These are phyloP conservation scores for Hypercompe scribonia DNA, from an alignment of 2,888 invertebrate genomes.

Conservation along the genomic window DNA sequence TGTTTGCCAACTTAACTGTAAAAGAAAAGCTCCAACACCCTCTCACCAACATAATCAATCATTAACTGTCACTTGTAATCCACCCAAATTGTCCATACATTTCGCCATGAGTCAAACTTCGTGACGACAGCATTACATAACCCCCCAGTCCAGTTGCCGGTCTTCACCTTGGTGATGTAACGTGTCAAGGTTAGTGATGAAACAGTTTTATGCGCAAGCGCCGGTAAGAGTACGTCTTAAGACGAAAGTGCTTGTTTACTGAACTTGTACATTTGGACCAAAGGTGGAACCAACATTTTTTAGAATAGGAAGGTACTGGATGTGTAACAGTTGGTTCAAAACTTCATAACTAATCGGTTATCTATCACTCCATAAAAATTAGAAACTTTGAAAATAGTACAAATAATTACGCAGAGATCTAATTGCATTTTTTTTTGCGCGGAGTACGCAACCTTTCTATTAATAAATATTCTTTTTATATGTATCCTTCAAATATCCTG, in stretches of 20 bases:
- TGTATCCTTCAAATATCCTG: background rate
- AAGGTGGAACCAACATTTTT: background rate
- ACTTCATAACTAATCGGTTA: too few relatives aligned
- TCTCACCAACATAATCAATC: background rate
- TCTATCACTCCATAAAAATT: too few relatives aligned
- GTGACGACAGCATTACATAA: constrained; percentile 57
- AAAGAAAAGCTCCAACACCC: background rate
- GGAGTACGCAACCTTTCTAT: too few relatives aligned
- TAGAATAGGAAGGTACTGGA: background rate
- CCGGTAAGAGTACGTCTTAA: constrained; percentile 14
- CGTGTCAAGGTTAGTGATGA: constrained; percentile 56
- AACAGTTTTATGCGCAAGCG: constrained; percentile 24
- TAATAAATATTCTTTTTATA: background rate
- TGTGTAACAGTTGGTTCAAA: too few relatives aligned
- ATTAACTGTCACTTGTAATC: background rate
- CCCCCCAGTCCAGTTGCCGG: constrained; percentile 58
- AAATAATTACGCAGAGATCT: too few relatives aligned
- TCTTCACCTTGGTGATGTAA: constrained; percentile 69
- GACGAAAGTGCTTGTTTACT: background rate
- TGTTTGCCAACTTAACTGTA: background rate
- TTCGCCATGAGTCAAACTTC: constrained; percentile 14
- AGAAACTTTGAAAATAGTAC: too few relatives aligned
- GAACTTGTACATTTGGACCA: background rate
- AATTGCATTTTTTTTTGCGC: too few relatives aligned
- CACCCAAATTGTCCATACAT: constrained; percentile 9